A percentile compares a stretch with the other conserved stretches of the same genome.
Evolutionary conservation across 2,888 invertebrate species (phyloP).

Genomic region (Cosmia pyralina): DNA sequence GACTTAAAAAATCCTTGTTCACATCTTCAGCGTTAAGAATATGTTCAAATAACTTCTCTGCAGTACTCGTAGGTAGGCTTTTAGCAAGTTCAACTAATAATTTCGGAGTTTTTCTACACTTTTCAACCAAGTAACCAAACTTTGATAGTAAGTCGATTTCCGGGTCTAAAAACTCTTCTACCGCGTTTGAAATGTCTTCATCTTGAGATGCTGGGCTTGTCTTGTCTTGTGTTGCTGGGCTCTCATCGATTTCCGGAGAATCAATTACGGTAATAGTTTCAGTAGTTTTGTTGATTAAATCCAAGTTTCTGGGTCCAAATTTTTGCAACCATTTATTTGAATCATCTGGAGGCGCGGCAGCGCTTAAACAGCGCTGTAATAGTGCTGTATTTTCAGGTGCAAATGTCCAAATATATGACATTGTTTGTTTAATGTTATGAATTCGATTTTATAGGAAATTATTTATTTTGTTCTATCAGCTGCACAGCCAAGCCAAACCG

Average conservation of each 20-base stretch:
- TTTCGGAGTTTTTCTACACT: slow-evolving; percentile 66
- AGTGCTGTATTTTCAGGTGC: slow-evolving; percentile 67
- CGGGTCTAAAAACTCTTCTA: slow-evolving; percentile 68
- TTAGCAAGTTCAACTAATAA: slow-evolving; percentile 69
- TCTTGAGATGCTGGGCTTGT: too few species aligned
- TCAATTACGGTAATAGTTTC: slow-evolving; percentile 37
- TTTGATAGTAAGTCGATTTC: slow-evolving; percentile 68
- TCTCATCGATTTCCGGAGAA: slow-evolving; percentile 14
- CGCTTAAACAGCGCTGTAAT: slow-evolving; percentile 67
- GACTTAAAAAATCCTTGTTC: slow-evolving; percentile 63
- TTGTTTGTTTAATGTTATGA: slow-evolving; percentile 37
- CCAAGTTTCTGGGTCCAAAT: slow-evolving; percentile 65
- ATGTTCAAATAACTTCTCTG: slow-evolving; percentile 73
- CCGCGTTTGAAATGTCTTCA: slow-evolving; percentile 32
- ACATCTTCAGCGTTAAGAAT: slow-evolving; percentile 64
- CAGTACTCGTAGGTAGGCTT: slow-evolving; percentile 63
- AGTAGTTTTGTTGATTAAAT: slow-evolving; percentile 33
- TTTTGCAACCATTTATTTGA: slow-evolving; percentile 73
- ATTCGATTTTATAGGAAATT: not conserved
- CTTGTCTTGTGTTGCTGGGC: slow-evolving; percentile 15
- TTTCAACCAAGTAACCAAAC: slow-evolving; percentile 67
- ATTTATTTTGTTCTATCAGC: not conserved
- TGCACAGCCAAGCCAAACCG: too few species aligned
- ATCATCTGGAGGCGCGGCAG: slow-evolving; percentile 61
- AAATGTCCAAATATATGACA: slow-evolving; percentile 76